Evolutionary conservation across 2,113 vertebrate genomes (phyloP).

Genomic region (Galemys pyrenaicus): DNA sequence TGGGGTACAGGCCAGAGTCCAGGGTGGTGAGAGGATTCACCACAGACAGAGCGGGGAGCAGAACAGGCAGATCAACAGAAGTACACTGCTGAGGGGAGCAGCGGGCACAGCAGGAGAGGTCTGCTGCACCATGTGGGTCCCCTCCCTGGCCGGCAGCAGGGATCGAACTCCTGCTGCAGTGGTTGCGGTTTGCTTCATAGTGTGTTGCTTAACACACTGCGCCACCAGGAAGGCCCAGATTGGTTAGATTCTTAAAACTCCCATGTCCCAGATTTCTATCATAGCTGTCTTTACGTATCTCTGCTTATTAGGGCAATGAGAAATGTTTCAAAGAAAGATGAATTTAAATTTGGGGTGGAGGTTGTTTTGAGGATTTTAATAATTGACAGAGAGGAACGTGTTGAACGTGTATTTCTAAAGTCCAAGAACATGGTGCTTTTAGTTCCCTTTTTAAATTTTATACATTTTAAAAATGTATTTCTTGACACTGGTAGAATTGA

Average conservation of each 20-base stretch:
- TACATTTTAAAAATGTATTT: background rate
- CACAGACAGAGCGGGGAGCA: too few relatives aligned
- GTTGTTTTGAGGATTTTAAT: background rate
- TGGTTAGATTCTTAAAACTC: background rate
- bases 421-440: background rate
- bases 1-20: too few relatives aligned
- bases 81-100: too few relatives aligned
- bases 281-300: background rate
- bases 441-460: slow-evolving; percentile 2
- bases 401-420: slow-evolving; percentile 26
- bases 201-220: too few relatives aligned
- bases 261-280: slow-evolving; percentile 39
- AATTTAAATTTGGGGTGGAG: background rate
- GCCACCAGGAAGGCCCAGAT: too few relatives aligned
- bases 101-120: too few relatives aligned
- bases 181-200: too few relatives aligned
- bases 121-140: too few relatives aligned
- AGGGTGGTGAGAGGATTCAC: too few relatives aligned
- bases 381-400: background rate
- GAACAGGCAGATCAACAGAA: too few relatives aligned
- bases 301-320: slow-evolving; percentile 21
- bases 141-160: too few relatives aligned
- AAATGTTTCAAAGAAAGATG: slow-evolving; percentile 39
- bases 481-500: background rate
- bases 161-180: too few relatives aligned